These are phyloP conservation scores for Alosa sapidissima DNA, from an alignment of 2,797 vertebrate genomes.

Conservation along the genomic window DNA sequence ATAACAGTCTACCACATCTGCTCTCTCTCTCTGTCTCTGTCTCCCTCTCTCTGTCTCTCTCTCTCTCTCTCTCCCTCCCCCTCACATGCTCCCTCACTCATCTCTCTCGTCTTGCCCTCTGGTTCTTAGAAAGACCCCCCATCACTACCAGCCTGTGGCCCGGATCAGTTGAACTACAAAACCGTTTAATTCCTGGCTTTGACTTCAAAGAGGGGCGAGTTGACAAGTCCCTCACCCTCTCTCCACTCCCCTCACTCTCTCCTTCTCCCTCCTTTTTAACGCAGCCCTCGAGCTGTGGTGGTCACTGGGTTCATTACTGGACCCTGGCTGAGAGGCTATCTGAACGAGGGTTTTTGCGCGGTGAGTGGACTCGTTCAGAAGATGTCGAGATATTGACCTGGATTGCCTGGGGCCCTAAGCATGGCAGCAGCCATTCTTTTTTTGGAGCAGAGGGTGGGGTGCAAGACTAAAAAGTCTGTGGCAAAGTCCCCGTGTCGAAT, in stretches of 20 bases:
- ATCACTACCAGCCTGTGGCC: neutral
- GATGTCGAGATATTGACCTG: neutral
- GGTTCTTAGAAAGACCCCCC: neutral
- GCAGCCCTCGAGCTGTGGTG: neutral
- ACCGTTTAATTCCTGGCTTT: slow-evolving; percentile 8
- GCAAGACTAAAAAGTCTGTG: slow-evolving; percentile 43
- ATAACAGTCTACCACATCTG: slow-evolving; percentile 11
- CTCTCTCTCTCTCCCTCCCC: slow-evolving; percentile 53
- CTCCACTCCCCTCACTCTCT: neutral
- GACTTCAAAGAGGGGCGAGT: neutral
- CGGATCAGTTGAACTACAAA: slow-evolving; percentile 4
- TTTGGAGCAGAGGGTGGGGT: slow-evolving; percentile 25
- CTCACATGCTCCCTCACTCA: slow-evolving; percentile 44
- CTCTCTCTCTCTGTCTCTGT: neutral
- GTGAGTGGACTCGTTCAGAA: neutral
- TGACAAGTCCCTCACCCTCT: neutral
- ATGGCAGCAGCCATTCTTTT: neutral
- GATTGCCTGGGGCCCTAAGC: neutral
- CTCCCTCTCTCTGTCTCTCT: slow-evolving; percentile 66
- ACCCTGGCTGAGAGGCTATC: neutral
- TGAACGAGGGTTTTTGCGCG: neutral
- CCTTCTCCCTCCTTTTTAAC: neutral
- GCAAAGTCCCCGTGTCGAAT: slow-evolving; percentile 50
- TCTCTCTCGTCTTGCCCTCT: neutral
- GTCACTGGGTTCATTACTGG: slow-evolving; percentile 1